Evolutionary conservation across 2,888 invertebrate genomes (phyloP), one percentile per base, ranked within the genome.

Genomic region (Spisula solida): DNA sequence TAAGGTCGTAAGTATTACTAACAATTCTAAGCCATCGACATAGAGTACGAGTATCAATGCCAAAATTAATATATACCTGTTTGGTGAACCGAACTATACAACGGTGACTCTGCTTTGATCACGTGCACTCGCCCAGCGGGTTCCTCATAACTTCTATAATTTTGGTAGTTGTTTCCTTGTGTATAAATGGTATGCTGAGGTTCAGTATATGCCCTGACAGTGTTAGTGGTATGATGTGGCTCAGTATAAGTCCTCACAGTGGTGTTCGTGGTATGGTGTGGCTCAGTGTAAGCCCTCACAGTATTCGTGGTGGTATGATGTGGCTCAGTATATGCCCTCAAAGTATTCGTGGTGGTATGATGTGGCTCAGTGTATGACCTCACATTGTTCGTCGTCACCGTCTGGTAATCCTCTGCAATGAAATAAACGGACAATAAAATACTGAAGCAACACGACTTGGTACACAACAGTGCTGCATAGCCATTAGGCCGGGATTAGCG

Each of bases 351-450:
- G 4, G n/a, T n/a, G n/a, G 56, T 20, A 56, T 56, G 6, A 8
- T 56, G 56, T 66, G 66, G 66, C 18, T 66, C 66, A 66, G n/a
- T 70, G 29, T 70, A 70, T 29, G 70, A 31, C 29, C 70, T 70
- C n/a, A 29, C 70, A 70, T 70, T 70, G 18, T 29, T 31, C n/a
- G 70, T 56, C n/a, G 75, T 75, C 60, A n/a, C 31, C 31, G 75
- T 31, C 75, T 75, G 75, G 60, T 75, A 75, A 75, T 75, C 34
- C 31, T 75, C 75, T 75, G 25, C 75, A 75, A 75, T 31, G 1
- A 70, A 8, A 70, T 29, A 0, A 70, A 25, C 5, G 25, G 10
- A 29, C 14, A 20, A 6, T 5, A n/a, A 18, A 56, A 1, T 56
- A 6, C 1, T 56, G 56, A 1, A 18, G 1, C 18, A 56, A 20